A percentile compares a stretch with the other conserved stretches of the same genome.
Conservation (phyloP, 2,888 invertebrate genomes). For the Cryptophagus acutangulus region DNA sequence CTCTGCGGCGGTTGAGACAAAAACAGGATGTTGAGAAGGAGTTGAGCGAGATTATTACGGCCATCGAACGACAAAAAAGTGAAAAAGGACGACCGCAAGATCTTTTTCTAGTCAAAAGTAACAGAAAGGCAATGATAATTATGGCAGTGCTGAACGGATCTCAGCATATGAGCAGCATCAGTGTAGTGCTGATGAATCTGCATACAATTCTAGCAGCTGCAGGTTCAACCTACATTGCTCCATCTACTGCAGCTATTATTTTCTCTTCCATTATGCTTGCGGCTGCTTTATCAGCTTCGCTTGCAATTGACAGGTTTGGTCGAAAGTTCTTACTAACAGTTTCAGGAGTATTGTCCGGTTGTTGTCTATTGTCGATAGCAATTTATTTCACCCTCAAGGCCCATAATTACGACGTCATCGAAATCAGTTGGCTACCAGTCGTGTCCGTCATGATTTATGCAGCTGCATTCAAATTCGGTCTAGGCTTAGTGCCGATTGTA, state of each 20-base stretch:
- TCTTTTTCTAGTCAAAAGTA: slow-evolving; percentile 40
- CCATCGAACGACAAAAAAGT: slow-evolving; percentile 41
- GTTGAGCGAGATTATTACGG: slow-evolving; percentile 39
- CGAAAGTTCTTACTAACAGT: slow-evolving; percentile 39
- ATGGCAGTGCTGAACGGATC: slow-evolving; percentile 43
- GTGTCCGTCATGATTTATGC: slow-evolving; percentile 37
- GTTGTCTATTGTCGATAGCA: slow-evolving; percentile 39
- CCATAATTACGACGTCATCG: slow-evolving; percentile 25
- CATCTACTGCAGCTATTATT: slow-evolving; percentile 39
- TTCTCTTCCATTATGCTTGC: slow-evolving; percentile 43
- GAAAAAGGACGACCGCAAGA: slow-evolving; percentile 43
- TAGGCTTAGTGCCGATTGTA: slow-evolving; percentile 41
- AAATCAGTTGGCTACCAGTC: slow-evolving; percentile 30
- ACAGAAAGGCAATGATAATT: slow-evolving; percentile 44
- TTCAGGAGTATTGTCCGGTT: slow-evolving; percentile 40
- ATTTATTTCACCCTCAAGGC: slow-evolving; percentile 43
- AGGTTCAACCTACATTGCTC: slow-evolving; percentile 37
- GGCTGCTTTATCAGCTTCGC: slow-evolving; percentile 38
- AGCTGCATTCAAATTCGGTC: slow-evolving; percentile 36
- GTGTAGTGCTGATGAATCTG: slow-evolving; percentile 44
- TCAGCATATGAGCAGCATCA: slow-evolving; percentile 46
- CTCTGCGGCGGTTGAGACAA: slow-evolving; percentile 36
- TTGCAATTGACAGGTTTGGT: slow-evolving; percentile 42
- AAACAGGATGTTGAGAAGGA: slow-evolving; percentile 40
- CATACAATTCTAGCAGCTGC: slow-evolving; percentile 42